Conservation (phyloP, 2,797 vertebrate species). For the Sylvia borin region DNA sequence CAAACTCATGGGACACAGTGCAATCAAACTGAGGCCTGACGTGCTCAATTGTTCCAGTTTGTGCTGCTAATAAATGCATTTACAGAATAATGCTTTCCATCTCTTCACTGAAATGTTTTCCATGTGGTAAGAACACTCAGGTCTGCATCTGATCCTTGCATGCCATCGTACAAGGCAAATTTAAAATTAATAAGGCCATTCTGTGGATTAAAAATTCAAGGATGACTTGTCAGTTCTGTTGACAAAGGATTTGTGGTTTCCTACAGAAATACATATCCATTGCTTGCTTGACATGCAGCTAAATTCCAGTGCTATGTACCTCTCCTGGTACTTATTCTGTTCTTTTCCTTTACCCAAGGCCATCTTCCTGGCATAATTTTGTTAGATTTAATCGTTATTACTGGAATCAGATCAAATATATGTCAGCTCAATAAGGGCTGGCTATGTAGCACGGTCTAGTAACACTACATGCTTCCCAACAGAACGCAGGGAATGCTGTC, state of each 20-base stretch:
- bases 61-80: conserved; percentile 26
- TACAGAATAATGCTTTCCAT: conserved; percentile 57
- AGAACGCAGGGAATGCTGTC: background rate
- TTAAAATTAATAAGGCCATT: background rate
- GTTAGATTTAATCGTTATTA: background rate
- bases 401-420: background rate
- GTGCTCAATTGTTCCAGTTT: conserved; percentile 6
- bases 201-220: conserved; percentile 24
- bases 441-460: background rate
- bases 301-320: background rate
- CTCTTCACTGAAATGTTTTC: conserved; percentile 39
- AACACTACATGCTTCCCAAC: background rate
- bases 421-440: background rate
- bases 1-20: background rate
- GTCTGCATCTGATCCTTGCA: background rate
- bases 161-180: background rate
- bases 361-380: background rate
- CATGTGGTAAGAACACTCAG: conserved; percentile 17
- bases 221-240: conserved; percentile 18
- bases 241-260: conserved; percentile 39
- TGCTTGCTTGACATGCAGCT: background rate
- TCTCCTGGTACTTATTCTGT: background rate
- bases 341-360: background rate
- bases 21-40: background rate
- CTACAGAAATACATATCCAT: background rate